Conservation (phyloP, 2,888 invertebrate species). For the Agrotis puta region DNA sequence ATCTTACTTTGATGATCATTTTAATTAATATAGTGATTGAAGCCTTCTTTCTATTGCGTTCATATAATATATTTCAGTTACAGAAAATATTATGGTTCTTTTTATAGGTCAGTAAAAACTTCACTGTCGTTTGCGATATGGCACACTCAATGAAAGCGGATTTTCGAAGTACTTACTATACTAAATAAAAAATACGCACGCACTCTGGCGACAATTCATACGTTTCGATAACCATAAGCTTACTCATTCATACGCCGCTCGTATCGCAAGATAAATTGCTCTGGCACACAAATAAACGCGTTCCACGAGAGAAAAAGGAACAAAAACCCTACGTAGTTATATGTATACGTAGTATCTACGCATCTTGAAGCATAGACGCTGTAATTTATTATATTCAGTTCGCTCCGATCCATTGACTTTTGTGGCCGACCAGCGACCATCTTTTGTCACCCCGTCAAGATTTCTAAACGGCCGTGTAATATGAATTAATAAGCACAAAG, state of each 20-base stretch:
- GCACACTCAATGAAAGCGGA: constrained; percentile 58
- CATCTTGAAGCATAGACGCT: constrained; percentile 82
- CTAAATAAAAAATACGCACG: constrained; percentile 65
- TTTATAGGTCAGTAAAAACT: background rate
- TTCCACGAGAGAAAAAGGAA: constrained; percentile 79
- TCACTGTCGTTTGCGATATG: constrained; percentile 17
- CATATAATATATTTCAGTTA: background rate
- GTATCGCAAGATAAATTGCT: constrained; percentile 89
- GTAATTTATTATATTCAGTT: constrained; percentile 90
- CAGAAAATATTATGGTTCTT: background rate
- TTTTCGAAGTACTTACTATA: constrained; percentile 47
- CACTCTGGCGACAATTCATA: constrained; percentile 75
- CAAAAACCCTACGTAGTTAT: constrained; percentile 78
- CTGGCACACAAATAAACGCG: constrained; percentile 86
- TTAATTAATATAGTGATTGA: constrained; percentile 17
- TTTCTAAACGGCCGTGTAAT: constrained; percentile 89
- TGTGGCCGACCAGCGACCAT: constrained; percentile 83
- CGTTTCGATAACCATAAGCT: constrained; percentile 82
- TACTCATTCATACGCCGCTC: constrained; percentile 86
- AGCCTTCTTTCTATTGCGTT: background rate
- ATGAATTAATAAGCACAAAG: constrained; percentile 91
- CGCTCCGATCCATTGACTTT: constrained; percentile 88
- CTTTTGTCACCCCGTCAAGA: constrained; percentile 87
- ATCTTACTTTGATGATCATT: constrained; percentile 26
- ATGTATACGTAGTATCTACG: constrained; percentile 72